phyloP scores from a whole-genome alignment of 2,113 vertebrate species.

The Micronycteris hirsuta region DNA sequence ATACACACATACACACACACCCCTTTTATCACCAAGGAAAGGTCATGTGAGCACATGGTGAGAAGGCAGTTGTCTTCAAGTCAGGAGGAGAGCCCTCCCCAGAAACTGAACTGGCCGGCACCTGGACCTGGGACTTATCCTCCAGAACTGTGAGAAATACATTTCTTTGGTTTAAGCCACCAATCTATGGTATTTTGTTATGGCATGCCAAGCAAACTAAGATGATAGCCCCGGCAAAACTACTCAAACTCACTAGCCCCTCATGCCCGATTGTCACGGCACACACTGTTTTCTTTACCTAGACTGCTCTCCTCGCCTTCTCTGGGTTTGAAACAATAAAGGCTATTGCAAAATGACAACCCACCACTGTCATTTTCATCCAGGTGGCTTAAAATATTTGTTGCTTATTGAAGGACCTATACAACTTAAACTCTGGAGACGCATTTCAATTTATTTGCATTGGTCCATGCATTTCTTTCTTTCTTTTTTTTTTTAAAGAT shows the following conservation, averaged over 20 bases:
- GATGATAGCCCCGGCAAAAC: not conserved
- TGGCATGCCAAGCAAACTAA: not conserved
- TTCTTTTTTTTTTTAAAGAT: too few species aligned
- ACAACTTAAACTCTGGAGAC: not conserved
- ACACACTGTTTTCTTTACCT: not conserved
- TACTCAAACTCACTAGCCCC: too few species aligned
- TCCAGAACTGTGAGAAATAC: too few species aligned
- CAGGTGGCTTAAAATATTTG: not conserved
- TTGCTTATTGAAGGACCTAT: not conserved
- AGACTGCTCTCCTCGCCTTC: not conserved
- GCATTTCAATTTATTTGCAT: not conserved
- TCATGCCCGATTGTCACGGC: not conserved
- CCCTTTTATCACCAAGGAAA: not conserved
- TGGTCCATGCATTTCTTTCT: not conserved
- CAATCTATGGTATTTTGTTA: too few species aligned
- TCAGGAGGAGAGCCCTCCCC: too few species aligned
- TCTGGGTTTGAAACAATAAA: not conserved
- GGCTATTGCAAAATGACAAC: not conserved
- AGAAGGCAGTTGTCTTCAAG: not conserved
- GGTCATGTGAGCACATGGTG: not conserved
- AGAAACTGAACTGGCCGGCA: too few species aligned
- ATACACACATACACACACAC: too few species aligned
- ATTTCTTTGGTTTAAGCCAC: too few species aligned
- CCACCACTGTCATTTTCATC: not conserved
- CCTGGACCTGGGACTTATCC: too few species aligned